phyloP scores from a whole-genome alignment of 2,888 invertebrate species.

The Stomorhina lunata region DNA sequence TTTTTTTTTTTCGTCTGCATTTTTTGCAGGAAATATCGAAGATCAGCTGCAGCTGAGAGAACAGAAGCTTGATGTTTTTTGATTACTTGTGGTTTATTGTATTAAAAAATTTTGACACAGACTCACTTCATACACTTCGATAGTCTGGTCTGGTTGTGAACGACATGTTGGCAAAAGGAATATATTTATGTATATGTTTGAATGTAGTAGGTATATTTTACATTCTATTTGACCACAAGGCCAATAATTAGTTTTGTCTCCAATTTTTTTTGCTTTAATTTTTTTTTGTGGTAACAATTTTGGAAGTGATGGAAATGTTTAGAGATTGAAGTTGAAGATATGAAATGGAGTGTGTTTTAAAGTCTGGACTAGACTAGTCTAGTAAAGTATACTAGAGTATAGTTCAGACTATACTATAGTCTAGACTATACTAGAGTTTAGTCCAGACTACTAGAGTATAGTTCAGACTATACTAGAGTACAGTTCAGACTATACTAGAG shows the following conservation, averaged over 20 bases:
- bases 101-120: constrained; percentile 40
- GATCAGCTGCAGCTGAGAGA: constrained; percentile 10
- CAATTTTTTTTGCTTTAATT: not conserved
- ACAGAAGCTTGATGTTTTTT: constrained; percentile 44
- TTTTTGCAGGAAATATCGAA: constrained; percentile 26
- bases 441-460: no score
- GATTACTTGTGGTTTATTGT: constrained; percentile 55
- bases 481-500: no score
- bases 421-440: no score
- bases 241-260: constrained; percentile 35
- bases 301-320: constrained; percentile 8
- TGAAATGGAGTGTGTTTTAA: no score
- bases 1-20: not conserved
- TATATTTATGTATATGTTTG: no score
- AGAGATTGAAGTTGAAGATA: not conserved
- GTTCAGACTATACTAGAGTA: no score
- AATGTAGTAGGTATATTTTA: not conserved
- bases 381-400: no score
- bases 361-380: no score
- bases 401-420: no score
- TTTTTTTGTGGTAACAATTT: not conserved
- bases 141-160: not conserved
- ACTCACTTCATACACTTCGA: not conserved
- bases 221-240: constrained; percentile 36
- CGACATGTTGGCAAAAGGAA: no score